Percentiles rank a stretch among this genome's conserved stretches.
Conservation (phyloP, 2,888 invertebrate genomes). For the Dichetophora obliterata region DNA sequence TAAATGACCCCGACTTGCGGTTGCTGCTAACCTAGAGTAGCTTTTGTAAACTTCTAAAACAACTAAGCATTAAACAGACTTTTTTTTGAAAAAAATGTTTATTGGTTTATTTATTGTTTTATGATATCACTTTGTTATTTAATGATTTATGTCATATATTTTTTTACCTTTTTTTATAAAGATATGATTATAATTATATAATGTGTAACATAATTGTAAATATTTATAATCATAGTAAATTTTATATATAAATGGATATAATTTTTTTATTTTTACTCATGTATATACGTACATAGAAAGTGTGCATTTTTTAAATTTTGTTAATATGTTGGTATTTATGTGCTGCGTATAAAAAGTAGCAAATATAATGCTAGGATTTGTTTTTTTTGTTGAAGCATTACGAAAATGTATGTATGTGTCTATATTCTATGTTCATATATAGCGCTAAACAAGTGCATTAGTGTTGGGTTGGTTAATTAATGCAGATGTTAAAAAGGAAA, state of each 20-base stretch:
- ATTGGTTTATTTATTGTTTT: conserved; percentile 24
- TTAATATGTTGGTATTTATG: background rate
- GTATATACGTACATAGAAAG: too few species aligned
- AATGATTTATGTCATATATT: conserved; percentile 22
- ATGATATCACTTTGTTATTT: conserved; percentile 33
- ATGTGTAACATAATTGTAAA: conserved; percentile 7
- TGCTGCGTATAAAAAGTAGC: background rate
- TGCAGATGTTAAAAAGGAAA: background rate
- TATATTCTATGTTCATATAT: background rate
- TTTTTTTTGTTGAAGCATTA: background rate
- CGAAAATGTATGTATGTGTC: background rate
- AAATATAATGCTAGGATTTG: background rate
- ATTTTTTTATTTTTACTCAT: background rate
- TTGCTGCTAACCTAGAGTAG: too few species aligned
- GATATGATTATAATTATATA: conserved; percentile 9
- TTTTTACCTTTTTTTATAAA: background rate
- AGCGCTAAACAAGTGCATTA: background rate
- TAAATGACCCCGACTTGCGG: too few species aligned
- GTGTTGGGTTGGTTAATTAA: background rate
- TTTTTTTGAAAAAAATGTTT: conserved; percentile 32
- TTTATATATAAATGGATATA: conserved; percentile 4
- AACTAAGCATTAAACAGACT: too few species aligned
- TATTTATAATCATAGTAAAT: conserved; percentile 21
- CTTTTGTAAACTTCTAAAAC: background rate
- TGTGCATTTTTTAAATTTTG: background rate